These are phyloP conservation scores for Sinonovacula constricta DNA, from an alignment of 1,140 invertebrate species.

Conservation along the genomic window DNA sequence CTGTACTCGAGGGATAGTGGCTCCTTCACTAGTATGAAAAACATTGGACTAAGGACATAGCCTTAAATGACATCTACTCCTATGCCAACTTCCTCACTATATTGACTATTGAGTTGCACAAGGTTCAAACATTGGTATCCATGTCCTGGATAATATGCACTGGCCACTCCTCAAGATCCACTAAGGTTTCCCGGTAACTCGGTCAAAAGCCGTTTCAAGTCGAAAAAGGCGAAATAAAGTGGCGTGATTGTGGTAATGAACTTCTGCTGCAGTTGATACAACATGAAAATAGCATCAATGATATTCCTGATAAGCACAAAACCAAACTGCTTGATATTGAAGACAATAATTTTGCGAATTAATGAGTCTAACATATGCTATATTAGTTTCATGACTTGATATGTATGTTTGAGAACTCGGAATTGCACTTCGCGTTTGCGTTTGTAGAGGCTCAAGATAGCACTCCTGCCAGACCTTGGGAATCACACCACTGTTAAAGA, in stretches of 20 bases:
- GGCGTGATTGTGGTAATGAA: neutral
- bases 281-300: conserved; percentile 24
- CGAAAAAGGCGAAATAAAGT: conserved; percentile 8
- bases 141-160: conserved; percentile 11
- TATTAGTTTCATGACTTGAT: conserved; percentile 18
- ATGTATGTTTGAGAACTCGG: conserved; percentile 10
- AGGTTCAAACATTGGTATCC: neutral
- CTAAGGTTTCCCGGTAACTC: conserved; percentile 1
- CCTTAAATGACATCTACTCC: conserved; percentile 17
- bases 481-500: too few relatives aligned
- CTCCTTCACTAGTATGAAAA: conserved; percentile 21
- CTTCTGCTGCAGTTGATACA: conserved; percentile 15
- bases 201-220: conserved; percentile 27
- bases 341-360: conserved; percentile 4
- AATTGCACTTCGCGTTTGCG: neutral
- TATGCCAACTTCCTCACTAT: conserved; percentile 8
- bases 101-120: neutral
- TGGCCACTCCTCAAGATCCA: conserved; percentile 8
- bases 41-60: conserved; percentile 12
- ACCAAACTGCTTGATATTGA: conserved; percentile 25
- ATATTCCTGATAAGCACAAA: conserved; percentile 18
- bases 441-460: conserved; percentile 31
- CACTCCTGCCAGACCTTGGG: conserved; percentile 32
- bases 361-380: conserved; percentile 16
- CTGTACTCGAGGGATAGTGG: too few relatives aligned